Conservation (phyloP, 1,140 invertebrate species). For the Cydia splendana region DNA sequence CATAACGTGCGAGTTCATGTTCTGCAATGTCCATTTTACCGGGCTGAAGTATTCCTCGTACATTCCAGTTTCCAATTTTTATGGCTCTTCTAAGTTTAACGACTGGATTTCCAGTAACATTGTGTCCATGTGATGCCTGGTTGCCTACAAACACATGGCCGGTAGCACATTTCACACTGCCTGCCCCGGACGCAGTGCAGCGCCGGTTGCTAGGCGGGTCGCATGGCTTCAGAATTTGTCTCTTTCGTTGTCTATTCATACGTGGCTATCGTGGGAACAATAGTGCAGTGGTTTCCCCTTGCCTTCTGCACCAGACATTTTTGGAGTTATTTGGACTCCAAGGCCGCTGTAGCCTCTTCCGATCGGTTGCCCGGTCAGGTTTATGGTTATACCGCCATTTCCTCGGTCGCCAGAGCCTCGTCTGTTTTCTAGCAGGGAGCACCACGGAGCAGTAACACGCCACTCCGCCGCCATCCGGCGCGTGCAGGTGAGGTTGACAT, state of each 20-base stretch:
- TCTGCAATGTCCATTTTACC: conserved; percentile 38
- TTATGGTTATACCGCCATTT: too few relatives aligned
- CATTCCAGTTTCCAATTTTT: conserved; percentile 40
- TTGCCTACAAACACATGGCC: conserved; percentile 8
- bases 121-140: conserved; percentile 25
- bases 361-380: too few relatives aligned
- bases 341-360: too few relatives aligned
- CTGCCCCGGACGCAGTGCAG: conserved; percentile 19
- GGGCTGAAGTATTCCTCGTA: conserved; percentile 38
- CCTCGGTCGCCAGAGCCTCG: too few relatives aligned
- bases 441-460: too few relatives aligned
- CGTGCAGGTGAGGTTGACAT: too few relatives aligned
- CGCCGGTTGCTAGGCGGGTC: conserved; percentile 31
- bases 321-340: too few relatives aligned
- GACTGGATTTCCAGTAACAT: conserved; percentile 5
- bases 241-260: neutral
- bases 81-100: neutral
- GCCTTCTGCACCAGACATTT: neutral
- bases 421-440: too few relatives aligned
- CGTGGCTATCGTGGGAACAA: neutral
- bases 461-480: too few relatives aligned
- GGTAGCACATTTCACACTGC: conserved; percentile 35
- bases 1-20: conserved; percentile 28
- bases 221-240: conserved; percentile 19
- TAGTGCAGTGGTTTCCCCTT: neutral